Percentiles rank a stretch among this genome's conserved stretches.
Conservation (phyloP, 2,888 invertebrate genomes). For the Fragum sueziense region DNA sequence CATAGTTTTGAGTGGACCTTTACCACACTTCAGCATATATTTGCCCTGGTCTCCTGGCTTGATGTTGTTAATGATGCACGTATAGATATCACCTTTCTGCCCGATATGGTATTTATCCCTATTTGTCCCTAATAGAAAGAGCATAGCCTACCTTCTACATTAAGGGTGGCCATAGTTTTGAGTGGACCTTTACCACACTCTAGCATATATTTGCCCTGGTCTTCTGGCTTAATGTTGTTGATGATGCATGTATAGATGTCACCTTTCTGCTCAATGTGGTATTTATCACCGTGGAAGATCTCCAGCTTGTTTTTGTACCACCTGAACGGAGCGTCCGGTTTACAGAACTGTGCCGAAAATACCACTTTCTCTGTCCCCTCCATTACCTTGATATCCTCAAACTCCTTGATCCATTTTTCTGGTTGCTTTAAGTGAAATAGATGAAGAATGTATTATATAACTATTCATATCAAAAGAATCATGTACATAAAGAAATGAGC, state of each 20-base stretch:
- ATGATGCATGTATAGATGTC: constrained; percentile 96
- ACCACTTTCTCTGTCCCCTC: constrained; percentile 98
- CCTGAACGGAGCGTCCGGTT: constrained; percentile 88
- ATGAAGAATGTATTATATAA: no score
- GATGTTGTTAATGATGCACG: constrained; percentile 93
- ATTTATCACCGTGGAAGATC: constrained; percentile 97
- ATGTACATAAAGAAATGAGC: no score
- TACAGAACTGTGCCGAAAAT: constrained; percentile 97
- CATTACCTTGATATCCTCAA: constrained; percentile 97
- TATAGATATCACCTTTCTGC: constrained; percentile 95
- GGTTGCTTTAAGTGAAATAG: constrained; percentile 49
- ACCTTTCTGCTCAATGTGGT: constrained; percentile 95
- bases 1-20: constrained; percentile 88
- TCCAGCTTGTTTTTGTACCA: constrained; percentile 88
- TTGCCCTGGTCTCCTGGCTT: constrained; percentile 98
- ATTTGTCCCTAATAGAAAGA: no score
- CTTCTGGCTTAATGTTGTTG: constrained; percentile 95
- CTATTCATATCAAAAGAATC: no score
- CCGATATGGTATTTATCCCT: constrained; percentile 97
- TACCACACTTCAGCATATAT: constrained; percentile 97
- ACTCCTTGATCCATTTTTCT: constrained; percentile 91
- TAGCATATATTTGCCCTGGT: constrained; percentile 97
- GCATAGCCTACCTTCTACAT: constrained; percentile 95
- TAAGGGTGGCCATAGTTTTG: constrained; percentile 93
- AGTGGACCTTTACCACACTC: constrained; percentile 92